Base-by-base conservation (phyloP, 1,140 invertebrate species). In the Phthorimaea operculella region DNA sequence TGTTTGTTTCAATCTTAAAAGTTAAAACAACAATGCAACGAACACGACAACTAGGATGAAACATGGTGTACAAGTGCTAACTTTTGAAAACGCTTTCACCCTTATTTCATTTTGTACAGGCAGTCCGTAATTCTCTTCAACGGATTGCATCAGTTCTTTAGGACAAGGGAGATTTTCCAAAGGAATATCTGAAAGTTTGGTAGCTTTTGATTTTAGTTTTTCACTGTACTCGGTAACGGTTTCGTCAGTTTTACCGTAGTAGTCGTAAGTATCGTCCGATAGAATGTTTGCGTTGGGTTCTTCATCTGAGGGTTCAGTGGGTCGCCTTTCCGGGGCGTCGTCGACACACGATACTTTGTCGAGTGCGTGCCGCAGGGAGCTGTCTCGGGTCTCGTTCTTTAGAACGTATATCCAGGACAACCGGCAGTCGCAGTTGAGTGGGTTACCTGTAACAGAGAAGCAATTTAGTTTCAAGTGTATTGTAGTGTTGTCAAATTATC, bases 351-450 rank as follows among this genome's bases (percentile, higher is more conserved):
- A 88, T 54, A 90, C 77, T 64, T 88, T 86, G 54, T 90, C 87
- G 42, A 91, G 83, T 18, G 88, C 85, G 48, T 87, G 81, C 51
- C 81, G 85, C 54, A 91, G 78, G 54, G 86, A 85, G 28, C 63
- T 73, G 69, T 88, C 89, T 62, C 86, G 83, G 36, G 90, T 90
- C 66, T 90, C 88, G 66, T 90, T 90, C 33, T 86, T 86, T 36
- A 91, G 62, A 5, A 79, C 78, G 76, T 89, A 89, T 60, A 91
- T 88, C 90, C 90, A 91, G 1, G 88, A 85, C 17, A 91, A 82
- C 17, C 89, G 88, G 67, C 89, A 90, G 81, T 91, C 88, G 73
- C 90, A 91, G 66, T 80, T 86, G 70, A 91, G 86, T 62, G 87
- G 87, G 77, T 91, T 91, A 70, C 88, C 90, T 91, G 86, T 21